Conservation (phyloP, 2,888 invertebrate species). For the Epinotia nisella region DNA sequence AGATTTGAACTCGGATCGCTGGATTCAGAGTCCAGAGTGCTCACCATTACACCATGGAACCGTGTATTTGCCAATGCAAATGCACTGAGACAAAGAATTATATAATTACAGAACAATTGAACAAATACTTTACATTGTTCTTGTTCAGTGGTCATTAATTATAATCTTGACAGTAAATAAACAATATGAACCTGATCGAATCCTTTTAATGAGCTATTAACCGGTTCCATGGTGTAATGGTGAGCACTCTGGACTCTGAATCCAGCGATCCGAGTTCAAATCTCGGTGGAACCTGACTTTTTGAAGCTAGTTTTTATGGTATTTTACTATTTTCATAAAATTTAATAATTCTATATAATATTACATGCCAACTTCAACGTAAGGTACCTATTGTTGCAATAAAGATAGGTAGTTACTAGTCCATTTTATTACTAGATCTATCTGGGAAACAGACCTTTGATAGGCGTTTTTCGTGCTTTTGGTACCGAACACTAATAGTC, state of each 20-base stretch:
- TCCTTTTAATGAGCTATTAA: slow-evolving; percentile 1
- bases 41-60: slow-evolving; percentile 87
- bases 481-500: too few relatives aligned
- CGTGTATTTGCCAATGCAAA: slow-evolving; percentile 47
- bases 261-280: slow-evolving; percentile 88
- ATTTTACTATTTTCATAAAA: too few relatives aligned
- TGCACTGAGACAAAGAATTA: background rate
- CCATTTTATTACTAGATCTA: too few relatives aligned
- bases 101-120: background rate
- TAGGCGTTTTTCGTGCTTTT: too few relatives aligned
- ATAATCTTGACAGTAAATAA: background rate
- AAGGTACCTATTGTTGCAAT: too few relatives aligned
- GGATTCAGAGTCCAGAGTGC: slow-evolving; percentile 88
- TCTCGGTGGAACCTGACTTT: slow-evolving; percentile 84
- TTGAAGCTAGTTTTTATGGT: background rate
- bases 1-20: slow-evolving; percentile 88
- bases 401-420: too few relatives aligned
- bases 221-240: slow-evolving; percentile 86
- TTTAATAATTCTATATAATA: too few relatives aligned
- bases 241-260: slow-evolving; percentile 88
- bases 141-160: background rate
- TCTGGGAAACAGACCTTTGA: too few relatives aligned
- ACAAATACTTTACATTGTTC: slow-evolving; percentile 1
- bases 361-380: too few relatives aligned
- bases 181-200: background rate